phyloP scores from a whole-genome alignment of 2,888 invertebrate genomes.

The Drosophila pseudotalamancana region DNA sequence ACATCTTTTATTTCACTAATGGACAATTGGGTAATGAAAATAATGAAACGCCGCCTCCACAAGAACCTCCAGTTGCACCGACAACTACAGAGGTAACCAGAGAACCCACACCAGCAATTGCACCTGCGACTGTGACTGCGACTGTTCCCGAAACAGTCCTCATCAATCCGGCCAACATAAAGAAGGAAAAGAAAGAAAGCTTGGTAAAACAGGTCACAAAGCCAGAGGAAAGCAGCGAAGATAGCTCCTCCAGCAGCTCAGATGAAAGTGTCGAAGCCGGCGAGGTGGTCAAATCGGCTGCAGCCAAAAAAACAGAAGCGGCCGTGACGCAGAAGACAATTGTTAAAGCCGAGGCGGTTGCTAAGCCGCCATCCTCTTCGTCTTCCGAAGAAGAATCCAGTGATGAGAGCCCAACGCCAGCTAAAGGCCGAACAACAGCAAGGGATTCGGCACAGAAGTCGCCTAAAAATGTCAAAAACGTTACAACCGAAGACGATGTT shows the following conservation, averaged over 20 bases:
- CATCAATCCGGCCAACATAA: slow-evolving; percentile 43
- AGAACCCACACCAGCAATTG: neutral
- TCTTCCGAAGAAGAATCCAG: slow-evolving; percentile 49
- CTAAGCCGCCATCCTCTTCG: slow-evolving; percentile 30
- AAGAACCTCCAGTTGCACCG: neutral
- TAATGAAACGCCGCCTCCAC: neutral
- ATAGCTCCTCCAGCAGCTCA: slow-evolving; percentile 54
- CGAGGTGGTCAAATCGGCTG: slow-evolving; percentile 27
- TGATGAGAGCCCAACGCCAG: slow-evolving; percentile 27
- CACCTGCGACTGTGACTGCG: no score
- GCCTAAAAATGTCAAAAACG: slow-evolving; percentile 29
- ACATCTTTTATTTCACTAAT: slow-evolving; percentile 27
- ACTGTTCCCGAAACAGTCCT: neutral
- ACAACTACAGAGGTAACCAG: neutral
- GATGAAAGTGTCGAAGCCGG: slow-evolving; percentile 51
- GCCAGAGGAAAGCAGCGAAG: slow-evolving; percentile 29
- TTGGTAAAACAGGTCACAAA: neutral
- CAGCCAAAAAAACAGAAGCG: slow-evolving; percentile 5
- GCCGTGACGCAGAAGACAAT: slow-evolving; percentile 12
- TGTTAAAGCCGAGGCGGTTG: slow-evolving; percentile 1
- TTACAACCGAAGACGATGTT: slow-evolving; percentile 76
- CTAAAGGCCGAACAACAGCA: slow-evolving; percentile 14
- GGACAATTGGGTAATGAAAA: slow-evolving; percentile 12
- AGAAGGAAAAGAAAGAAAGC: slow-evolving; percentile 54
- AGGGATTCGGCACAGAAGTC: slow-evolving; percentile 35